Base-by-base conservation (phyloP, 1,140 invertebrate species). In the Drosophila rufa region DNA sequence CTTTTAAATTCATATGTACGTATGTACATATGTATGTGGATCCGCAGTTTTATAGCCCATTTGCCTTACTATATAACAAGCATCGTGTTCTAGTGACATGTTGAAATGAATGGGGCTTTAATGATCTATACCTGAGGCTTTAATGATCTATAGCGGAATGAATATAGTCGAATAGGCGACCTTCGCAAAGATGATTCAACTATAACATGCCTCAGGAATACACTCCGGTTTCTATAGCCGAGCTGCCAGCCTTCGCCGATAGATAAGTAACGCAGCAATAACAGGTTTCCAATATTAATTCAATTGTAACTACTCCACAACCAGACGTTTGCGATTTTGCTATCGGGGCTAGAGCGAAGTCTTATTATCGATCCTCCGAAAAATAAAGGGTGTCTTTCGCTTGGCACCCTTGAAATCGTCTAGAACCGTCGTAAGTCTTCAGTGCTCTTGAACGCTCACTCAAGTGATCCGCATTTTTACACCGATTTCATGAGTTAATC, bases 401-500 rank as follows among this genome's bases (percentile, higher is more conserved):
- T 68, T 25, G 22, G 27, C 38, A 43, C n/a, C 64, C 47, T 68
- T 33, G 36, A 68, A 53, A 19, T 68, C 45, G n/a, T 6, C 7
- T 6, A 56, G 48, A 67, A 33, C 12, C 27, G 14, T 17, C 56
- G 33, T 40, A 58, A 59, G 33, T 59, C 55, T 33, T 8, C 38
- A 2, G 15, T 25, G n/a, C 46, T 67, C 61, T 68, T 68, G 45
- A 68, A 38, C 15, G 14, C 25, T 14, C 8, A 25, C 30, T 22
- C 38, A 68, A 64, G 47, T 51, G 46, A 27, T 30, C 25, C 45
- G 15, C 36, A 27, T 15, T 17, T 50, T 69, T 68, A 69, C 62
- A 68, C 19, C 62, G 62, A 69, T 69, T 69, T 36, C 15, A n/a
- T 11, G 36, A 14, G 46, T 19, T 69, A 69, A 69, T 69, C 64